A percentile compares a stretch with the other conserved stretches of the same genome.
Conservation (phyloP, 2,888 invertebrate species). For the Parthenolecanium corni region DNA sequence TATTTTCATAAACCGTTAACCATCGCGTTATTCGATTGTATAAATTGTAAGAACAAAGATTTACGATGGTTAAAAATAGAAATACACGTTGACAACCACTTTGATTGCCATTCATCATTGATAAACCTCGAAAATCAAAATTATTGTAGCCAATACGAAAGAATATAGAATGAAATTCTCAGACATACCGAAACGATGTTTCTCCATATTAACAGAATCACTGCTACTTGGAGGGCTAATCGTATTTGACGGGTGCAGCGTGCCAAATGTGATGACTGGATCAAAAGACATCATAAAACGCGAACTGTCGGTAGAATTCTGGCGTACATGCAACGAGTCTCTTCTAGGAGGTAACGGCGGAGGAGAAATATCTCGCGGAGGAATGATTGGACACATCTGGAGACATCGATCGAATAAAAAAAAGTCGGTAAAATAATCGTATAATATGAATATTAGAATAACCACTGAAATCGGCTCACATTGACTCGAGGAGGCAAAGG, state of each 20-base stretch:
- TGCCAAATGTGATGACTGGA: background rate
- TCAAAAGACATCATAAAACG: constrained; percentile 2
- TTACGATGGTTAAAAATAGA: no score
- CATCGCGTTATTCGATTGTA: no score
- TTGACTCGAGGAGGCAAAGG: constrained; percentile 21
- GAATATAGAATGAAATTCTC: no score
- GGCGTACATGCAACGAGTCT: constrained; percentile 19
- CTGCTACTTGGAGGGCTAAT: background rate
- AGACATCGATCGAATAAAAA: background rate
- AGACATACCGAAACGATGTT: constrained; percentile 17
- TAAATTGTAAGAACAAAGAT: no score
- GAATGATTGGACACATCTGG: constrained; percentile 14
- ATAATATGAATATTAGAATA: background rate
- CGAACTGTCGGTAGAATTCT: constrained; percentile 15
- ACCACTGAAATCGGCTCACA: background rate
- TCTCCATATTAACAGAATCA: background rate
- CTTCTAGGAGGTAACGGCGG: constrained; percentile 25
- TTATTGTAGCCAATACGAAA: no score
- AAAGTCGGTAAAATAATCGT: background rate
- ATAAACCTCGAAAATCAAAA: no score
- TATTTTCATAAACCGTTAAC: no score
- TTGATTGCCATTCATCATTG: no score
- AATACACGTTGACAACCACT: no score
- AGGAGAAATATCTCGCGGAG: constrained; percentile 20
- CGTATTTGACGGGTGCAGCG: background rate